phyloP scores from a whole-genome alignment of 2,797 vertebrate genomes.

The Pseudopleuronectes americanus region DNA sequence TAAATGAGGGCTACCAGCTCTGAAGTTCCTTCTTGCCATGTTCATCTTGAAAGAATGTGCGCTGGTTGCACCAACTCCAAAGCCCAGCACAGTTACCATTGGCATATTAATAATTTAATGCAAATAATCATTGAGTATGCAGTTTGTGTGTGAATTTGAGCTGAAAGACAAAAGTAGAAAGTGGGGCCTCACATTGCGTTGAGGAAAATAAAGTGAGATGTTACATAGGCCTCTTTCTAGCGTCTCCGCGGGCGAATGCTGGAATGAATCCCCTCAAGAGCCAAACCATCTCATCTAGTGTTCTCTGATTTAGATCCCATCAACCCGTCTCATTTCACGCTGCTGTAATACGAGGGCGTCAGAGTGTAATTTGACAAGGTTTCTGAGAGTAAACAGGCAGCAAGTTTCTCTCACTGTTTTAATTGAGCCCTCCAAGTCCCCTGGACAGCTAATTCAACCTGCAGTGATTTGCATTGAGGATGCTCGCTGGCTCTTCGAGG shows the following conservation, averaged over 20 bases:
- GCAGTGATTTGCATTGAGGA: slow-evolving; percentile 30
- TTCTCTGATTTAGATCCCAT: slow-evolving; percentile 74
- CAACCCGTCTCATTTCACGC: slow-evolving; percentile 60
- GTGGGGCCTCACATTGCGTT: slow-evolving; percentile 77
- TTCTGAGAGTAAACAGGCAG: slow-evolving; percentile 67
- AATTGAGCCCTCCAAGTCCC: slow-evolving; percentile 48
- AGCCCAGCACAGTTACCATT: slow-evolving; percentile 79
- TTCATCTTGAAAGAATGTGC: slow-evolving; percentile 81
- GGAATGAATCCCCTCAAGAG: slow-evolving; percentile 77
- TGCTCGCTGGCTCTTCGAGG: neutral
- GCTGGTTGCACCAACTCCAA: slow-evolving; percentile 77
- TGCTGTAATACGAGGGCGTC: slow-evolving; percentile 65
- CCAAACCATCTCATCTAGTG: slow-evolving; percentile 68
- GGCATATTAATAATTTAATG: slow-evolving; percentile 83
- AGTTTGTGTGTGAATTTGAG: slow-evolving; percentile 81
- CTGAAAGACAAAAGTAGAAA: slow-evolving; percentile 84
- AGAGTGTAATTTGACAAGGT: slow-evolving; percentile 74
- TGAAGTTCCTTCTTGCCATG: slow-evolving; percentile 81
- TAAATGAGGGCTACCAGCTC: slow-evolving; percentile 82
- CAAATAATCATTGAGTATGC: slow-evolving; percentile 84
- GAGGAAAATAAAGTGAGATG: slow-evolving; percentile 83
- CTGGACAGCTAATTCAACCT: slow-evolving; percentile 38
- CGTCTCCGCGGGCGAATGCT: slow-evolving; percentile 75
- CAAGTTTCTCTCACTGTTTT: slow-evolving; percentile 31
- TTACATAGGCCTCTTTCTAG: slow-evolving; percentile 73